A percentile compares a stretch with the other conserved stretches of the same genome.
Conservation (phyloP, 2,797 vertebrate species). For the Acipenser ruthenus region DNA sequence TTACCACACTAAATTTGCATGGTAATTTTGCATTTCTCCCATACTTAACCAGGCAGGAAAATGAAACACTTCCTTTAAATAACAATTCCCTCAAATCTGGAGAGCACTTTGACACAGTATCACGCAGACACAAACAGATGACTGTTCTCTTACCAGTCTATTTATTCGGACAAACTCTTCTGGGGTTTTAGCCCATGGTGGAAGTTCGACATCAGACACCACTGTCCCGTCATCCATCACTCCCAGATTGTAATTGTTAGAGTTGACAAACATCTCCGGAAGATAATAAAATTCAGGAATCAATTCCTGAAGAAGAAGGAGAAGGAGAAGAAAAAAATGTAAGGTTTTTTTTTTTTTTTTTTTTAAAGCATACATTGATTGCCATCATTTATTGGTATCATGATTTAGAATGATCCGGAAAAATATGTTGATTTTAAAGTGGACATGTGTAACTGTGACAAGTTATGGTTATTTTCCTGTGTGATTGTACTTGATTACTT, state of each 20-base stretch:
- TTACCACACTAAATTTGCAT: no score
- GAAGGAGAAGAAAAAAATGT: no score
- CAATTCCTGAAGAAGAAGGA: conserved; percentile 68
- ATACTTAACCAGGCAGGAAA: conserved; percentile 45
- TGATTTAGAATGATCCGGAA: no score
- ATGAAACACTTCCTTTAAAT: conserved; percentile 50
- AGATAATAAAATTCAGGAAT: conserved; percentile 98
- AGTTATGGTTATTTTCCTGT: no score
- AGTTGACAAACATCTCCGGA: conserved; percentile 96
- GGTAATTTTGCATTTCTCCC: no score
- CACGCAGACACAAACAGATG: conserved; percentile 11
- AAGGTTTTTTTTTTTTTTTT: no score
- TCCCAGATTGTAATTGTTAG: conserved; percentile 89
- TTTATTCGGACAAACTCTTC: conserved; percentile 95
- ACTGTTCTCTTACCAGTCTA: conserved; percentile 74
- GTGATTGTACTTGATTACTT: neutral
- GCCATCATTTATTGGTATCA: no score
- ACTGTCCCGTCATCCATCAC: conserved; percentile 92
- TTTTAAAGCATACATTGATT: no score
- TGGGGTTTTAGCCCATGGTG: conserved; percentile 92
- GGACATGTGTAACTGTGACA: no score
- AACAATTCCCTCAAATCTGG: conserved; percentile 33
- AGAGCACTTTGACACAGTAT: conserved; percentile 15
- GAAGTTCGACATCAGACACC: conserved; percentile 94
- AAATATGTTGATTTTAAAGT: no score